Evolutionary conservation across 2,797 vertebrate species (phyloP).

Genomic region (Liparis tanakae): DNA sequence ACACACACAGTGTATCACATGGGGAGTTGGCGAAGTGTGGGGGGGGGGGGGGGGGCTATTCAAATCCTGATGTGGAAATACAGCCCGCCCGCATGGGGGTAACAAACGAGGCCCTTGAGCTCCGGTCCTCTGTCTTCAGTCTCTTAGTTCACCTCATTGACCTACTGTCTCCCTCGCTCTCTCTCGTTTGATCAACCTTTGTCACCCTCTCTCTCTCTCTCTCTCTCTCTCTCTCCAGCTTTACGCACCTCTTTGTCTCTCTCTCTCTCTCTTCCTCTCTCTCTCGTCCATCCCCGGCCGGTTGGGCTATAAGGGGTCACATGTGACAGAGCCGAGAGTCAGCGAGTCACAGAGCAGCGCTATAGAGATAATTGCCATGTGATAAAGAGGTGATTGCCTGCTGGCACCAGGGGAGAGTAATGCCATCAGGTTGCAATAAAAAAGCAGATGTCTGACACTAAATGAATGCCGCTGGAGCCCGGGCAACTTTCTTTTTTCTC

Average conservation of each 20-base stretch:
- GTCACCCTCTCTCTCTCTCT: constrained; percentile 20
- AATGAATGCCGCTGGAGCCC: constrained; percentile 78
- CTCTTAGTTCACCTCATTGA: constrained; percentile 67
- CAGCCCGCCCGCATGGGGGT: constrained; percentile 41
- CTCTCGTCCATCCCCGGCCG: constrained; percentile 45
- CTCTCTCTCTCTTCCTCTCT: neutral
- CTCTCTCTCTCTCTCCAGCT: constrained; percentile 1
- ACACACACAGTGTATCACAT: constrained; percentile 37
- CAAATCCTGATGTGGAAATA: constrained; percentile 53
- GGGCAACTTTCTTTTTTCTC: constrained; percentile 72
- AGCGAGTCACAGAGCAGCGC: constrained; percentile 80
- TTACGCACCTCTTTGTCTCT: constrained; percentile 21
- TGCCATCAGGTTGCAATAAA: constrained; percentile 88
- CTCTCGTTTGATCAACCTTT: constrained; percentile 44
- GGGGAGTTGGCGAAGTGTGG: neutral
- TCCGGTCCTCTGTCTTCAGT: constrained; percentile 48
- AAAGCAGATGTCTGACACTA: constrained; percentile 86
- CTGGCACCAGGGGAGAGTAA: constrained; percentile 84
- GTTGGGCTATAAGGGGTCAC: constrained; percentile 77
- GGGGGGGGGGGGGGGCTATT: constrained; percentile 3
- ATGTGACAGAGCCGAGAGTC: constrained; percentile 79
- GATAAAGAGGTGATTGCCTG: constrained; percentile 89
- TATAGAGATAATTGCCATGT: constrained; percentile 87
- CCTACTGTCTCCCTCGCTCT: constrained; percentile 43
- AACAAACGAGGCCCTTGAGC: constrained; percentile 70